phyloP scores from a whole-genome alignment of 2,113 vertebrate genomes.

The Tympanuchus pallidicinctus region DNA sequence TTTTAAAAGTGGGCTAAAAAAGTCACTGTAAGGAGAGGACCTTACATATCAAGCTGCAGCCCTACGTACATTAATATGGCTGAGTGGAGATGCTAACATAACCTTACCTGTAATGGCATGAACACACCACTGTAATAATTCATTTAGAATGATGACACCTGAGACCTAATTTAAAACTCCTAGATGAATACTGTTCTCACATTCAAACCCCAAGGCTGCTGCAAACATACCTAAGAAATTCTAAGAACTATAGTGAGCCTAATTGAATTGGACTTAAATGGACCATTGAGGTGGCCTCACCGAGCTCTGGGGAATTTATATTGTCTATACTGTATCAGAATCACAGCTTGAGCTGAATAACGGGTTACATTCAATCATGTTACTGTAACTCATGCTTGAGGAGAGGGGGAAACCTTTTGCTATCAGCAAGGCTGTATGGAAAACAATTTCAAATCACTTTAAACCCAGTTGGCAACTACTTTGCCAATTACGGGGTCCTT shows the following conservation, averaged over 20 bases:
- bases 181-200: constrained; percentile 84
- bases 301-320: constrained; percentile 83
- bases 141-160: constrained; percentile 87
- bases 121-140: constrained; percentile 84
- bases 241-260: constrained; percentile 86
- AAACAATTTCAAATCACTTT: constrained; percentile 88
- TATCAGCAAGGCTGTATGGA: constrained; percentile 85
- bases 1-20: constrained; percentile 74
- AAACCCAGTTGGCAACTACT: constrained; percentile 86
- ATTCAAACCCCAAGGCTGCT: constrained; percentile 84
- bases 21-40: constrained; percentile 72
- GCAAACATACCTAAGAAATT: constrained; percentile 84
- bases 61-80: constrained; percentile 77
- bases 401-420: constrained; percentile 84
- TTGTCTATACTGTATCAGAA: constrained; percentile 87
- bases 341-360: constrained; percentile 87
- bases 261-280: constrained; percentile 89
- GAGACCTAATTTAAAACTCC: constrained; percentile 89
- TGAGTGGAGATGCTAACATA: constrained; percentile 79
- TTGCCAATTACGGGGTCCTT: constrained; percentile 84
- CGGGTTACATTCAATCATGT: constrained; percentile 87
- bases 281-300: constrained; percentile 85
- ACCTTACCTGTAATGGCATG: constrained; percentile 81
- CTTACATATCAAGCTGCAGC: constrained; percentile 71
- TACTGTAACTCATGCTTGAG: constrained; percentile 86